Percentiles rank a stretch among this genome's conserved stretches.
Evolutionary conservation across 2,888 invertebrate genomes (phyloP).

Genomic region (Ormyrus rosae): DNA sequence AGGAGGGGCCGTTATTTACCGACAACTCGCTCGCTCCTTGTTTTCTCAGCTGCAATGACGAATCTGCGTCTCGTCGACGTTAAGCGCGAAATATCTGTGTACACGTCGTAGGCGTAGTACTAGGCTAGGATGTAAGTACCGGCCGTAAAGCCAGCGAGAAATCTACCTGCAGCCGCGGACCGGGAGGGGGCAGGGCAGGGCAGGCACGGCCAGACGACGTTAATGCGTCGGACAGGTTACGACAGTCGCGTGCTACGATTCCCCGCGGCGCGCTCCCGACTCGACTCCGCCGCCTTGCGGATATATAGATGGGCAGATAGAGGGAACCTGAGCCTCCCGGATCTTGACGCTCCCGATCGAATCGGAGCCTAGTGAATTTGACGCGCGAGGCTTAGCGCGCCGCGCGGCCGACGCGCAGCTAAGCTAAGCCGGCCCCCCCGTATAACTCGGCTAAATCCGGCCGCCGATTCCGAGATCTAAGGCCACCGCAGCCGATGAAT

Average conservation of each 20-base stretch:
- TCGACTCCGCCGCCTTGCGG: no score
- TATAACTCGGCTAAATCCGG: slow-evolving; percentile 45
- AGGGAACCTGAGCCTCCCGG: slow-evolving; percentile 6
- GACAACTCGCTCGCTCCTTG: neutral
- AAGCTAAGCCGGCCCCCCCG: slow-evolving; percentile 36
- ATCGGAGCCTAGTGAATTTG: slow-evolving; percentile 58
- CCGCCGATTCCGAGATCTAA: slow-evolving; percentile 24
- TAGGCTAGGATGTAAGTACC: slow-evolving; percentile 45
- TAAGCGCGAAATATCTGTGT: slow-evolving; percentile 26
- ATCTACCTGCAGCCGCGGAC: neutral
- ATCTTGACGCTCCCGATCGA: slow-evolving; percentile 48
- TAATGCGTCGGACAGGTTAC: slow-evolving; percentile 59
- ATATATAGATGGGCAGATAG: neutral
- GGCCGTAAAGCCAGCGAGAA: slow-evolving; percentile 49
- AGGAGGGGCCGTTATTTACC: no score
- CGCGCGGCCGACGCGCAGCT: neutral
- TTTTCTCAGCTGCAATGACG: neutral
- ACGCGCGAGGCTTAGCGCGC: slow-evolving; percentile 51
- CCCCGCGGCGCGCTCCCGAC: neutral
- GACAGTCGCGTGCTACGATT: slow-evolving; percentile 56
- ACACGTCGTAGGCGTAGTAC: slow-evolving; percentile 6
- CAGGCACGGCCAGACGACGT: slow-evolving; percentile 30
- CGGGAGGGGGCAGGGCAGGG: neutral
- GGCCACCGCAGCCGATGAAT: slow-evolving; percentile 38
- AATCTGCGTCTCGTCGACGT: slow-evolving; percentile 38